These are phyloP conservation scores for Rhagoletis zephyria DNA, from an alignment of 1,140 invertebrate genomes.

Conservation along the genomic window DNA sequence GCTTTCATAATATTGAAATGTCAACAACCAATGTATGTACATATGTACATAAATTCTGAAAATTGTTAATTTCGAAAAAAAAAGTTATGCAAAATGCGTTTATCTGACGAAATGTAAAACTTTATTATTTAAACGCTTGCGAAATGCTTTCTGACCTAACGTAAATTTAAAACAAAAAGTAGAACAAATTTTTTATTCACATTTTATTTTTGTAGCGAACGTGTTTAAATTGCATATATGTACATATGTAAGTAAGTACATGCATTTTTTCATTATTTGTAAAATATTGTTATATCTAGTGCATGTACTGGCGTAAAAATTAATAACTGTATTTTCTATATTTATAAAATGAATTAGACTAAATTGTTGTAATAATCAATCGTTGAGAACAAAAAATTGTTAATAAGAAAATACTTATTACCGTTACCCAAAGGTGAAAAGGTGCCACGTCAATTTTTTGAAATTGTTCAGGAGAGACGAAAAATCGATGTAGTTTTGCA, in stretches of 20 bases:
- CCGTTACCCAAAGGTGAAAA: too few species aligned
- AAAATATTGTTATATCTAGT: background rate
- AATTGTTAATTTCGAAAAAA: background rate
- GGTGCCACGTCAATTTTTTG: too few species aligned
- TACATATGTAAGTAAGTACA: background rate
- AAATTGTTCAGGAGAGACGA: too few species aligned
- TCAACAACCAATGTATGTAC: background rate
- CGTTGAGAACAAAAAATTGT: background rate
- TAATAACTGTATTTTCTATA: background rate
- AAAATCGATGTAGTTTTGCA: too few species aligned
- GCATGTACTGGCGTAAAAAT: background rate
- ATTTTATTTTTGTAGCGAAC: background rate
- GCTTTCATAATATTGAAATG: background rate
- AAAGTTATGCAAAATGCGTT: background rate
- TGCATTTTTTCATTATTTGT: background rate
- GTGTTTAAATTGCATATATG: background rate
- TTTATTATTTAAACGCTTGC: background rate
- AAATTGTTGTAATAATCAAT: background rate
- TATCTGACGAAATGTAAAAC: background rate
- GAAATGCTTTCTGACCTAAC: background rate
- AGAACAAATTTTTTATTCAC: background rate
- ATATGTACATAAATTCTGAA: background rate
- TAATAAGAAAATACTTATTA: background rate
- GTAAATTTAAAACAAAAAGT: too few species aligned
- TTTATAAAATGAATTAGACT: background rate